phyloP scores from a whole-genome alignment of 2,888 invertebrate species.

The Iphiclides podalirius region DNA sequence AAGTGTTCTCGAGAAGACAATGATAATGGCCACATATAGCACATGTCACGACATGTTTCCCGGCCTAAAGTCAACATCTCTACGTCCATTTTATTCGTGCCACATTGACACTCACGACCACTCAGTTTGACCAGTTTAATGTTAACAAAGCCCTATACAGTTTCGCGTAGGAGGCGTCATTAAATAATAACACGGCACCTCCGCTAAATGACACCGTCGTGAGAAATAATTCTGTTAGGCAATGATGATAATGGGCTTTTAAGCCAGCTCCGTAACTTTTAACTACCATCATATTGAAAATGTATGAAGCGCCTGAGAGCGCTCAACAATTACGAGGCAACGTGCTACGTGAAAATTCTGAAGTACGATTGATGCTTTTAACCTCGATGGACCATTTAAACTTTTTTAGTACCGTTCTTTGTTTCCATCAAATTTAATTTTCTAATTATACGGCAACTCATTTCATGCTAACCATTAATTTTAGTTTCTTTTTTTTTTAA shows the following conservation, averaged over 20 bases:
- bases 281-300: slow-evolving; percentile 40
- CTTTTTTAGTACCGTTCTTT: slow-evolving; percentile 37
- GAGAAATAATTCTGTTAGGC: slow-evolving; percentile 15
- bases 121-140: slow-evolving; percentile 46
- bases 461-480: too few relatives aligned
- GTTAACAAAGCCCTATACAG: slow-evolving; percentile 38
- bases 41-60: slow-evolving; percentile 37
- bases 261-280: slow-evolving; percentile 44
- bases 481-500: too few relatives aligned
- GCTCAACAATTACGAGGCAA: slow-evolving; percentile 36
- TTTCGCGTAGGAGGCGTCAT: slow-evolving; percentile 39
- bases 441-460: not conserved
- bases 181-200: slow-evolving; percentile 18
- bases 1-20: slow-evolving; percentile 34
- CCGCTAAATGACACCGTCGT: slow-evolving; percentile 22
- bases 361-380: slow-evolving; percentile 8
- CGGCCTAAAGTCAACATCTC: slow-evolving; percentile 30
- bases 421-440: slow-evolving; percentile 30
- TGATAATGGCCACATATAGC: slow-evolving; percentile 34
- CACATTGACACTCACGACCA: slow-evolving; percentile 42
- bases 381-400: slow-evolving; percentile 20
- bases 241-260: slow-evolving; percentile 33
- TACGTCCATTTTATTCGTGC: slow-evolving; percentile 42
- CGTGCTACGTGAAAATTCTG: slow-evolving; percentile 6
- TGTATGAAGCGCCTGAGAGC: slow-evolving; percentile 39